phyloP scores from a whole-genome alignment of 2,797 vertebrate genomes.

The Gymnocypris eckloni region DNA sequence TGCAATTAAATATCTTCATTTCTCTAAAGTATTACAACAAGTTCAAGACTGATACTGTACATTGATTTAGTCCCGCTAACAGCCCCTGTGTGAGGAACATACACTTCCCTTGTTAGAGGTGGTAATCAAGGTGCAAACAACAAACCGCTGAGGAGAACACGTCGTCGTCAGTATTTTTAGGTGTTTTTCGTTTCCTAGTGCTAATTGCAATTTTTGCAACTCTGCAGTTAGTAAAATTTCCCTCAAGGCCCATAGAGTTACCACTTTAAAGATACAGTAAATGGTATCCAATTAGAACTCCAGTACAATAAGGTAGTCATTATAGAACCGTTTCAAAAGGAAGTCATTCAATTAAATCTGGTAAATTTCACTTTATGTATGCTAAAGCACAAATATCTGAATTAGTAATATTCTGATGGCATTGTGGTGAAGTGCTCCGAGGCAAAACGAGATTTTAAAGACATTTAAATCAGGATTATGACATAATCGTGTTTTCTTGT shows the following conservation, averaged over 20 bases:
- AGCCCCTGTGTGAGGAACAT: constrained; percentile 30
- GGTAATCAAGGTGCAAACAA: constrained; percentile 19
- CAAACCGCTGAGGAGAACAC: constrained; percentile 5
- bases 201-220: constrained; percentile 54
- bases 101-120: constrained; percentile 17
- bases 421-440: constrained; percentile 26
- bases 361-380: constrained; percentile 42
- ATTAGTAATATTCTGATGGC: constrained; percentile 32
- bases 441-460: constrained; percentile 29
- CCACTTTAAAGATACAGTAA: constrained; percentile 32
- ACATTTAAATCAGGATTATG: constrained; percentile 38
- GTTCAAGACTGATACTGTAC: background rate
- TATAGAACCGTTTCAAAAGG: constrained; percentile 28
- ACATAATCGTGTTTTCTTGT: constrained; percentile 32
- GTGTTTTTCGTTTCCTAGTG: constrained; percentile 25
- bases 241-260: constrained; percentile 19
- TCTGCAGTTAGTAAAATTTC: constrained; percentile 38
- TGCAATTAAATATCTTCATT: background rate
- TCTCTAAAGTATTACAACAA: background rate
- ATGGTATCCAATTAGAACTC: constrained; percentile 51
- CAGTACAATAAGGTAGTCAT: constrained; percentile 37
- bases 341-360: constrained; percentile 34
- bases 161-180: constrained; percentile 29
- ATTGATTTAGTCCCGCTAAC: constrained; percentile 12
- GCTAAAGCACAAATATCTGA: constrained; percentile 15